Base-by-base conservation (phyloP, 2,113 vertebrate genomes). In the Callaeas wilsoni region DNA sequence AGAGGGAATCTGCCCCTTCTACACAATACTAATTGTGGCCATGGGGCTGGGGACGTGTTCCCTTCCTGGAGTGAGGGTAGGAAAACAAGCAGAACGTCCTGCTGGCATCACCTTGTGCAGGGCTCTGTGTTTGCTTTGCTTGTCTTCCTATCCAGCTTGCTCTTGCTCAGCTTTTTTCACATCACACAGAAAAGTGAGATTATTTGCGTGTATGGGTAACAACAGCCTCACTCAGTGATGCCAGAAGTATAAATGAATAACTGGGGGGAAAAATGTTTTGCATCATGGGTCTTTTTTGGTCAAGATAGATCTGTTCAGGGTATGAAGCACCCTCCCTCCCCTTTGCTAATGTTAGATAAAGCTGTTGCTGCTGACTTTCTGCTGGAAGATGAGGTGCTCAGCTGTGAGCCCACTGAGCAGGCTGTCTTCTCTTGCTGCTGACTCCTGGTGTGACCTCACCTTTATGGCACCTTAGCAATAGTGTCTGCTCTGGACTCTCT, bases 11-110 rank as follows among this genome's bases (percentile, higher is more conserved):
- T 75, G 12, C 20, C 27, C 15, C 12, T 37, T 39, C 70, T 75
- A 4, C 35, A 35, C 52, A 23, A 15, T 10, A 9, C 10, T 25
- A 6, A 20, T 27, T 22, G 30, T 60, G 55, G 19, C 25, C 29
- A 0, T 70, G 52, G n/a, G 44, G 23, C 16, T 27, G 29, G 44
- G 47, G 12, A 13, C 0, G 0, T 41, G 35, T 27, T 83, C 15
- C 26, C 19, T 59, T 71, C 37, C 29, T 75, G 29, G 42, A 32
- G 13, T 17, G 4, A 62, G 22, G 22, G 13, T 9, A 65, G 46
- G 56, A 20, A 49, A 82, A 62, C 47, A 60, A 68, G 44, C 21
- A 55, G n/a, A 44, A 10, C 16, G 6, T 59, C 62, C 59, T 57
- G 5, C 39, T 65, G 50, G 13, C 27, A 37, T 44, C 56, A 33